Evolutionary conservation across 2,113 vertebrate species (phyloP).

Genomic region (Austrofundulus limnaeus): DNA sequence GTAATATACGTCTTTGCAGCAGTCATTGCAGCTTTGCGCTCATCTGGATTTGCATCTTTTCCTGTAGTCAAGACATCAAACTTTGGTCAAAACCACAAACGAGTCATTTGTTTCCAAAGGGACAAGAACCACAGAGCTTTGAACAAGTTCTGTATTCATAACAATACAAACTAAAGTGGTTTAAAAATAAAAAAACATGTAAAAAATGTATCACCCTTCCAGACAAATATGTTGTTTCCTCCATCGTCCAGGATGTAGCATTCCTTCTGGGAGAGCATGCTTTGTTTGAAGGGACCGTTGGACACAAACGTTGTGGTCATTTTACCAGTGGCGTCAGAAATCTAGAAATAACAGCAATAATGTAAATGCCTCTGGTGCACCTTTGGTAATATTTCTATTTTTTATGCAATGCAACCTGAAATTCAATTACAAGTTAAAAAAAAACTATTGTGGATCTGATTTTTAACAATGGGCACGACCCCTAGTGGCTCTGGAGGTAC

Average conservation of each 20-base stretch:
- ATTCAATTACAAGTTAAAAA: no score
- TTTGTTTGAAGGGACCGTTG: conserved; percentile 75
- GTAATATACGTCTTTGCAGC: conserved; percentile 68
- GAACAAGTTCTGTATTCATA: not conserved
- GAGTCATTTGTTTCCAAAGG: not conserved
- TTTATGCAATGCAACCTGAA: no score
- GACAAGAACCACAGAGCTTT: not conserved
- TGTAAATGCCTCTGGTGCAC: no score
- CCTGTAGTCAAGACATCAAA: conserved; percentile 50
- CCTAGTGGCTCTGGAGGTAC: no score
- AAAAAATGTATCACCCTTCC: conserved; percentile 75
- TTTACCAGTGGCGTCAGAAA: conserved; percentile 74
- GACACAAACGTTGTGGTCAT: conserved; percentile 66
- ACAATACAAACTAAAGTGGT: not conserved
- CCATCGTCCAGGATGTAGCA: conserved; percentile 80
- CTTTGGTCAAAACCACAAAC: not conserved
- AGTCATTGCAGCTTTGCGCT: conserved; percentile 66
- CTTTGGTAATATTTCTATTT: no score
- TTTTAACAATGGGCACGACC: no score
- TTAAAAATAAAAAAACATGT: not conserved
- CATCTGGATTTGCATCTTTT: conserved; percentile 46
- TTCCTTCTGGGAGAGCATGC: conserved; percentile 63
- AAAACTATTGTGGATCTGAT: no score
- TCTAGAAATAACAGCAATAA: conserved; percentile 46
- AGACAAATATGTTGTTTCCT: conserved; percentile 73